phyloP scores from a whole-genome alignment of 2,113 vertebrate species.

The Paraplagusia blochii region DNA sequence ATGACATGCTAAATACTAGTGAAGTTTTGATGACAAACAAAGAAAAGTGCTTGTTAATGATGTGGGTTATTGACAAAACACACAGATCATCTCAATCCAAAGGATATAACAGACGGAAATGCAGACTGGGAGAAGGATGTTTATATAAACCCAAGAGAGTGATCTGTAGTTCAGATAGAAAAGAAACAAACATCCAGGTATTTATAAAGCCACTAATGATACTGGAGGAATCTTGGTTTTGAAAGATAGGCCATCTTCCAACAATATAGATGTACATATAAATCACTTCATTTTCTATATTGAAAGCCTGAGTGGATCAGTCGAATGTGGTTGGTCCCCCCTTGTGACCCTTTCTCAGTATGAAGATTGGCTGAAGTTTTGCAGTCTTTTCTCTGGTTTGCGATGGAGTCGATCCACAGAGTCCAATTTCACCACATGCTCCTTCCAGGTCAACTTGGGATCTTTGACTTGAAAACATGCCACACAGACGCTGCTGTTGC shows the following conservation, averaged over 20 bases:
- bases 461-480: slow-evolving; percentile 39
- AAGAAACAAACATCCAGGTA: slow-evolving; percentile 42
- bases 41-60: slow-evolving; percentile 56
- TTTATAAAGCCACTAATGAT: slow-evolving; percentile 40
- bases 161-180: slow-evolving; percentile 37
- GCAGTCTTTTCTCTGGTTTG: slow-evolving; percentile 21
- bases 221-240: slow-evolving; percentile 38
- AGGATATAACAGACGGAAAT: too few relatives aligned
- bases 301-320: slow-evolving; percentile 40
- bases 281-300: slow-evolving; percentile 31
- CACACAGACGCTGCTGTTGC: slow-evolving; percentile 20
- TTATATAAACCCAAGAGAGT: slow-evolving; percentile 35
- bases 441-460: slow-evolving; percentile 34
- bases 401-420: slow-evolving; percentile 38
- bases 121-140: slow-evolving; percentile 8
- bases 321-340: slow-evolving; percentile 30
- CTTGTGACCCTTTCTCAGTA: slow-evolving; percentile 30
- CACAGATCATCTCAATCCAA: slow-evolving; percentile 26
- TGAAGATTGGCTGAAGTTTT: slow-evolving; percentile 44
- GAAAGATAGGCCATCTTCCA: slow-evolving; percentile 23
- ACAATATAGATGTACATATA: slow-evolving; percentile 32
- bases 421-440: slow-evolving; percentile 43
- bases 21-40: slow-evolving; percentile 46
- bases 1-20: slow-evolving; percentile 21
- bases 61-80: slow-evolving; percentile 47